Evolutionary conservation across 2,888 invertebrate species (phyloP).

Genomic region (Apodemia zela): DNA sequence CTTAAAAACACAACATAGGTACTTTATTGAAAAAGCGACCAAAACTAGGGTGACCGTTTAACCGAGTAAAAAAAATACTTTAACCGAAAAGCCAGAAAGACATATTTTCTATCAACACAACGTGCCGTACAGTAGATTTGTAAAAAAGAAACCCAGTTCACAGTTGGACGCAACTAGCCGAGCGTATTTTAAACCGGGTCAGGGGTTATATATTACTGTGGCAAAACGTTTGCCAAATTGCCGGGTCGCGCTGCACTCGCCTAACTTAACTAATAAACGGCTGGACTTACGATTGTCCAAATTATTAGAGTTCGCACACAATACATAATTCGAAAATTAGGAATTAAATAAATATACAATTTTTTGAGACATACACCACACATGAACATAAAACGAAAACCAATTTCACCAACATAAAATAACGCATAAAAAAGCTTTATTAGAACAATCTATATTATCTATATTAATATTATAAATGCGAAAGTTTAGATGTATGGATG

Average conservation of each 20-base stretch:
- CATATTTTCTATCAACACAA: conserved; percentile 15
- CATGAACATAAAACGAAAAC: too few species aligned
- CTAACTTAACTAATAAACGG: conserved; percentile 15
- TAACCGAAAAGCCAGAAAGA: neutral
- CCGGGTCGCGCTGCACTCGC: conserved; percentile 14
- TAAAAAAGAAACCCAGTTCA: conserved; percentile 7
- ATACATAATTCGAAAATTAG: neutral
- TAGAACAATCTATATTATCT: too few species aligned
- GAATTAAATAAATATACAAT: neutral
- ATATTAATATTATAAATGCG: too few species aligned
- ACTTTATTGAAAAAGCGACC: too few species aligned
- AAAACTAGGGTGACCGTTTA: too few species aligned
- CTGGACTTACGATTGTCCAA: conserved; percentile 7
- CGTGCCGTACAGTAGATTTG: conserved; percentile 7
- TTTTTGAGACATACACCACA: too few species aligned
- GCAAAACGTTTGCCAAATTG: conserved; percentile 13
- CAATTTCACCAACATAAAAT: too few species aligned
- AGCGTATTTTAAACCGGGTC: conserved; percentile 16
- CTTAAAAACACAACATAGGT: too few species aligned
- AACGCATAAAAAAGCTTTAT: too few species aligned
- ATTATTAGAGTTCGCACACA: neutral
- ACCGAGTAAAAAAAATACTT: neutral
- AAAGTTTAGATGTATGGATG: too few species aligned
- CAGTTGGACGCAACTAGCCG: conserved; percentile 11
- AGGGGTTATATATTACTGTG: conserved; percentile 8